These are phyloP conservation scores for Drosophila histrio DNA, from an alignment of 2,888 invertebrate species.

Conservation along the genomic window DNA sequence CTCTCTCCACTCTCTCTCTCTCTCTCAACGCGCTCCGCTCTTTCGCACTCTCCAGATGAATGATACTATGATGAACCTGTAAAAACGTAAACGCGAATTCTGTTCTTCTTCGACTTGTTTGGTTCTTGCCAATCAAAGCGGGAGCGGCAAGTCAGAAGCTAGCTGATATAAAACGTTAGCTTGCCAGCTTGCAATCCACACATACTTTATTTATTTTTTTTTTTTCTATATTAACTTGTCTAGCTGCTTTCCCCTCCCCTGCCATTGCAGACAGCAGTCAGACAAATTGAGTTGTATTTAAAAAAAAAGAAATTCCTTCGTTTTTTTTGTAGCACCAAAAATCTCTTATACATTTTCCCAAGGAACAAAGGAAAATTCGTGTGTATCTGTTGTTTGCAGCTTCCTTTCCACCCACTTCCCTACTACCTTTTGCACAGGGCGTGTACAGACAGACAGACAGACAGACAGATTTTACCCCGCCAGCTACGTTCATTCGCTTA, in stretches of 20 bases:
- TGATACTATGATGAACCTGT: constrained; percentile 52
- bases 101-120: constrained; percentile 38
- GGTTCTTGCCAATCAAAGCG: constrained; percentile 29
- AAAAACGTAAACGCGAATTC: constrained; percentile 25
- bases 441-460: no score
- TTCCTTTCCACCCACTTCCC: no score
- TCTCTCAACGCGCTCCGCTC: not conserved
- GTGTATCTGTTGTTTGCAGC: constrained; percentile 58
- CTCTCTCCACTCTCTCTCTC: constrained; percentile 10
- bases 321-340: not conserved
- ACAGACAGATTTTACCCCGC: no score
- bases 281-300: no score
- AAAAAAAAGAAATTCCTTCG: no score
- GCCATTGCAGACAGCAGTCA: no score
- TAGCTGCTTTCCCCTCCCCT: not conserved
- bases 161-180: constrained; percentile 51
- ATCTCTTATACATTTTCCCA: constrained; percentile 29
- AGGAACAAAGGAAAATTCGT: constrained; percentile 43
- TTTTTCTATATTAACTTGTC: not conserved
- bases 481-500: no score
- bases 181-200: constrained; percentile 13
- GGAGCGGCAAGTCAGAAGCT: constrained; percentile 40
- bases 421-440: no score
- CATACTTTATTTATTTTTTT: no score
- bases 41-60: constrained; percentile 37